Percentiles rank a stretch among this genome's conserved stretches.
These are phyloP conservation scores for Ambastaia sidthimunki DNA, from an alignment of 2,797 vertebrate genomes.

Conservation along the genomic window DNA sequence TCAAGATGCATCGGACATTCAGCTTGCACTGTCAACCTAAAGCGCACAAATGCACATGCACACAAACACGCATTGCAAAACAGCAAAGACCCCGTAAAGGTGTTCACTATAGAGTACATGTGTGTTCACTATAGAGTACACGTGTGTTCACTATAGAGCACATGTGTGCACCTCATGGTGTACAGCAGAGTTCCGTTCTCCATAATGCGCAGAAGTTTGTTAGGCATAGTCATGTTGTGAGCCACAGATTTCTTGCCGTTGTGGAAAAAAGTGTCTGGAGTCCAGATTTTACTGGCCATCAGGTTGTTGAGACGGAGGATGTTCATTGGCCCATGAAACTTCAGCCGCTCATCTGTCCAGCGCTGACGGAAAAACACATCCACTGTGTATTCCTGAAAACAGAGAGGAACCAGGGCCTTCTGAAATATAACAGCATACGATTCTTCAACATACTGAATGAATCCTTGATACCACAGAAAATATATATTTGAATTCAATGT, in stretches of 20 bases:
- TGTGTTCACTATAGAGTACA: not conserved
- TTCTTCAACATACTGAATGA: too few species aligned
- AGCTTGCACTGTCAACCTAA: constrained; percentile 91
- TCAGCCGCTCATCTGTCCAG: constrained; percentile 73
- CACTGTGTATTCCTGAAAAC: constrained; percentile 71
- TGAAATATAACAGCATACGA: too few species aligned
- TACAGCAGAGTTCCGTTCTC: constrained; percentile 76
- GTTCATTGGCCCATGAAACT: constrained; percentile 75
- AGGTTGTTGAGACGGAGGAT: constrained; percentile 86
- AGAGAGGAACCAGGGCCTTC: not conserved
- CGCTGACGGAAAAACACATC: constrained; percentile 76
- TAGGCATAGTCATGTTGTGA: constrained; percentile 98
- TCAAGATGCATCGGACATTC: constrained; percentile 97
- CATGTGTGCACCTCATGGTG: constrained; percentile 71
- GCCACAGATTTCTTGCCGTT: constrained; percentile 97
- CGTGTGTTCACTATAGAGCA: not conserved
- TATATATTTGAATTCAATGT: too few species aligned
- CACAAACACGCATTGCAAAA: constrained; percentile 5
- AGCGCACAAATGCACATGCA: constrained; percentile 11
- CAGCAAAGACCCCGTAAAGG: not conserved
- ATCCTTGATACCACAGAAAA: too few species aligned
- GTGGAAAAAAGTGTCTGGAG: constrained; percentile 94
- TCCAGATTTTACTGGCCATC: constrained; percentile 97
- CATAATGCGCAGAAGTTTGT: constrained; percentile 91
- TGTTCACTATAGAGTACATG: not conserved